Conservation (phyloP, 2,888 invertebrate species). For the Griposia aprilina region DNA sequence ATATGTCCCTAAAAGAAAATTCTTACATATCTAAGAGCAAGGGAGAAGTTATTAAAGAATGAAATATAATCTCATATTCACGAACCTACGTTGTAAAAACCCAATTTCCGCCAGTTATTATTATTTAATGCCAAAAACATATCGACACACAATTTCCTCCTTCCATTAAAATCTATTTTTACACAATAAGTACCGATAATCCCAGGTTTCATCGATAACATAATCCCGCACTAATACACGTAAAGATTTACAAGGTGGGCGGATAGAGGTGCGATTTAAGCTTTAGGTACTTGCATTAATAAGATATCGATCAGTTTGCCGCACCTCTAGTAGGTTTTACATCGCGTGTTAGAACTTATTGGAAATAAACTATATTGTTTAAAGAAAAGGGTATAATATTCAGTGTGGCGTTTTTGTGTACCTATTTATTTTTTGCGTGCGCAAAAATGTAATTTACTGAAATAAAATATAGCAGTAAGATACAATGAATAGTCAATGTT, state of each 20-base stretch:
- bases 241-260: slow-evolving; percentile 79
- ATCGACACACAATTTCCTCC: not conserved
- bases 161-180: slow-evolving; percentile 24
- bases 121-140: not conserved
- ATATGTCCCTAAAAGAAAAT: not conserved
- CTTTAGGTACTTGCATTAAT: slow-evolving; percentile 78
- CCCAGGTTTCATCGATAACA: slow-evolving; percentile 58
- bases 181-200: slow-evolving; percentile 60
- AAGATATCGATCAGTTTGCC: slow-evolving; percentile 78
- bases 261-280: slow-evolving; percentile 75
- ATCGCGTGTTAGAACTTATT: not conserved
- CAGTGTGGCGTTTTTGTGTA: not conserved
- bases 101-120: slow-evolving; percentile 1
- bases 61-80: not conserved
- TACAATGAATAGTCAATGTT: slow-evolving; percentile 2
- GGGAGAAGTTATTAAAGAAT: not conserved
- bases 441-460: slow-evolving; percentile 15
- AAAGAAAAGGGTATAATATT: not conserved
- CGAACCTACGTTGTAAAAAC: not conserved
- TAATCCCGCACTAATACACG: slow-evolving; percentile 53
- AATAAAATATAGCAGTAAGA: not conserved
- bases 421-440: not conserved
- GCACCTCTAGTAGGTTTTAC: slow-evolving; percentile 28
- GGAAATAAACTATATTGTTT: not conserved
- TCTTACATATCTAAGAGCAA: not conserved